Conservation (phyloP, 2,113 vertebrate species). For the Fukomys damarensis region DNA sequence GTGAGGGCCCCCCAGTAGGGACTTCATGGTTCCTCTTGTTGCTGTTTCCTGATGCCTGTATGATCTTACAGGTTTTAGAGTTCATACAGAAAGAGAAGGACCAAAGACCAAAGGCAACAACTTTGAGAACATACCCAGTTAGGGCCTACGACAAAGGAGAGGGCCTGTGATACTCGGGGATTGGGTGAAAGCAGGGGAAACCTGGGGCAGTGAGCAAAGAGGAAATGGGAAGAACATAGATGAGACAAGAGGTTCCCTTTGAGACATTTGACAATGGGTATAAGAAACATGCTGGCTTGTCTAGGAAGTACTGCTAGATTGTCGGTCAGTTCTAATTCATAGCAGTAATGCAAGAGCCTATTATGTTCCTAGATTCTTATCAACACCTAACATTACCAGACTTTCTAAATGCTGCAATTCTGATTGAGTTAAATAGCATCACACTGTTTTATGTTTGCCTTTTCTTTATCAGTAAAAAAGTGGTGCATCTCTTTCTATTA, state of each 20-base stretch:
- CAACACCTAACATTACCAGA: background rate
- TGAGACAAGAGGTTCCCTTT: background rate
- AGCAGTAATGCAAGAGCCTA: background rate
- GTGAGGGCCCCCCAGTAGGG: rapidly evolving
- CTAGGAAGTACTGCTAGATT: background rate
- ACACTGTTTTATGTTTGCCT: background rate
- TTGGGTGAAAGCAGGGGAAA: background rate
- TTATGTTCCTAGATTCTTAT: background rate
- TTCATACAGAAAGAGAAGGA: background rate
- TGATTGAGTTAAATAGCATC: background rate
- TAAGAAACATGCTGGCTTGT: background rate
- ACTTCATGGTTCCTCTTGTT: rapidly evolving
- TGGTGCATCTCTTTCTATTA: background rate
- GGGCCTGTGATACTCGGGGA: background rate
- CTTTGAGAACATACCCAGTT: background rate
- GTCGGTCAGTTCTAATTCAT: background rate
- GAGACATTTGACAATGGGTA: background rate
- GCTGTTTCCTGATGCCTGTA: background rate
- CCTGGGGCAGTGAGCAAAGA: background rate
- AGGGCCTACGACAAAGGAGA: background rate
- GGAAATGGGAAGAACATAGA: background rate
- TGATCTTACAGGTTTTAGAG: background rate
- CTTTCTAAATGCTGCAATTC: slow-evolving; percentile 10
- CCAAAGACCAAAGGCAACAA: background rate
- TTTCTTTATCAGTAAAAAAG: background rate